Evolutionary conservation across 2,888 invertebrate genomes (phyloP), one percentile per base, ranked within the genome.

Genomic region (Ophonus ardosiacus): DNA sequence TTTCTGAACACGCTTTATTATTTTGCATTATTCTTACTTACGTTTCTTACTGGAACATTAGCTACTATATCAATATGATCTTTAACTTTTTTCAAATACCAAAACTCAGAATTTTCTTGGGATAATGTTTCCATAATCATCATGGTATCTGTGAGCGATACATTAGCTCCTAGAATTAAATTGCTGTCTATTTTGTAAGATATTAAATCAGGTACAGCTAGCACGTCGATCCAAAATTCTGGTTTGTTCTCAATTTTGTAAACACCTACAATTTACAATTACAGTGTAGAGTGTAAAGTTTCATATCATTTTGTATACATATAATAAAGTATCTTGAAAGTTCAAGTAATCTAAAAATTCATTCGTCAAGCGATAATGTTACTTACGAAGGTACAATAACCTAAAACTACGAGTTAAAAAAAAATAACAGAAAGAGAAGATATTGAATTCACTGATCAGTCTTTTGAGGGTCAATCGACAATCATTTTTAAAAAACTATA

Each of bases 21-120:
- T n/a, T n/a, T n/a, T n/a, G n/a, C n/a, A n/a, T n/a, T n/a, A 0
- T 5, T 31, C 31, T 31, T 86, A 91, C 94, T 92, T 90, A 96
- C 95, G 91, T 96, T 96, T 90, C 96, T 92, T 0, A 96, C 94
- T 18, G 95, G 94, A 3, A 94, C 92, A 89, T 94, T 95, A 0
- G 96, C 96, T 1, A 96, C 93, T 81, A 95, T 89, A 87, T 95
- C 94, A 86, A 96, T 90, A 89, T 96, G 96, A 18, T 93, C 90
- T 21, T 92, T 92, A 86, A 96, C 91, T 59, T 92, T 91, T 0
- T 90, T 90, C 82, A 95, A 90, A 89, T 96, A 95, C 1, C 90
- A 90, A 88, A 94, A 96, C 24, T 93, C 92, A 0, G 88, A 86
- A 57, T 93, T 92, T 10, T 89, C 90, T 7, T 88, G 90, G 0